A percentile compares a stretch with the other conserved stretches of the same genome.
These are phyloP conservation scores for Sula dactylatra DNA, from an alignment of 2,113 vertebrate species.

Conservation along the genomic window DNA sequence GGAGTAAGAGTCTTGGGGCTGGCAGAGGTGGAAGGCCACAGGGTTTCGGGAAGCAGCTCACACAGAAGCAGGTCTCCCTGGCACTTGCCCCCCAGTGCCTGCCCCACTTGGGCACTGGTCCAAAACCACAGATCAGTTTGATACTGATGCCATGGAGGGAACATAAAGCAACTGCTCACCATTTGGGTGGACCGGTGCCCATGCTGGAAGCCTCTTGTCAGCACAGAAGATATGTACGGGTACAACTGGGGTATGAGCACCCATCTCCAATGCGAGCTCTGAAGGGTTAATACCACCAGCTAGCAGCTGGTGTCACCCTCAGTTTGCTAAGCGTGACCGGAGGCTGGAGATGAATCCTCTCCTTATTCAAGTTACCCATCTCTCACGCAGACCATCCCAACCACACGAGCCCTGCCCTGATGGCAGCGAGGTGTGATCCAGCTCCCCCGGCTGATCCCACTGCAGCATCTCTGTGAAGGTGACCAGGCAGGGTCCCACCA, in stretches of 20 bases:
- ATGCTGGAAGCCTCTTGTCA: background rate
- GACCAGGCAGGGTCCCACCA: background rate
- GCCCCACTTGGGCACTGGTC: fast-evolving
- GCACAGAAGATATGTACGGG: fast-evolving
- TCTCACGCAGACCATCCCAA: background rate
- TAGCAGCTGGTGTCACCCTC: background rate
- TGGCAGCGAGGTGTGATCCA: background rate
- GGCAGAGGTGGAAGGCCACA: background rate
- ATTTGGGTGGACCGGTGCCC: background rate
- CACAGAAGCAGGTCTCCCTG: fast-evolving
- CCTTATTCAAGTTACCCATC: background rate
- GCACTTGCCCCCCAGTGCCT: too few relatives aligned
- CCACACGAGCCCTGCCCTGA: background rate
- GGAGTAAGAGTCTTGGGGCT: background rate
- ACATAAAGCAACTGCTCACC: background rate
- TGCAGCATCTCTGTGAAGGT: background rate
- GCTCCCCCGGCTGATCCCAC: background rate
- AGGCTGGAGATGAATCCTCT: background rate
- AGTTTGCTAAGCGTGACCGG: background rate
- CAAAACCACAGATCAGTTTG: background rate
- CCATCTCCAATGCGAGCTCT: fast-evolving
- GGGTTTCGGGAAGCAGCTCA: background rate
- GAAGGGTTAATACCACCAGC: background rate
- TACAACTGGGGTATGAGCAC: background rate
- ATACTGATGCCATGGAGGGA: background rate